phyloP scores from a whole-genome alignment of 2,113 vertebrate genomes.

The Lampris megalopsis region DNA sequence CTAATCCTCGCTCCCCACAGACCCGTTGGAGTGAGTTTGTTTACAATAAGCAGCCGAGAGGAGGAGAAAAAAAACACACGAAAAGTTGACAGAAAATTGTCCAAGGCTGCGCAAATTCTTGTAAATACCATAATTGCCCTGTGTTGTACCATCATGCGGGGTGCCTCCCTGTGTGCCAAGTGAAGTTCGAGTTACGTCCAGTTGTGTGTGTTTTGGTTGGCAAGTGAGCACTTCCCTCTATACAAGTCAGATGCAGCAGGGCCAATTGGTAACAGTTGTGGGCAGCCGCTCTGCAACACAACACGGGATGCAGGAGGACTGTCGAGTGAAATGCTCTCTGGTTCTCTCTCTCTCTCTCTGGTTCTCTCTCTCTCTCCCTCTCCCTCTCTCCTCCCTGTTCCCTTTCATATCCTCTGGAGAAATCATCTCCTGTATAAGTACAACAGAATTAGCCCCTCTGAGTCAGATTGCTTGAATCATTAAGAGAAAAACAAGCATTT shows the following conservation, averaged over 20 bases:
- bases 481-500: constrained; percentile 82
- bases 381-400: constrained; percentile 3
- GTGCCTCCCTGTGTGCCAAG: constrained; percentile 82
- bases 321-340: constrained; percentile 80
- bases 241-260: constrained; percentile 65
- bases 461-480: constrained; percentile 82
- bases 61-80: constrained; percentile 24
- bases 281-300: constrained; percentile 71
- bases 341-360: constrained; percentile 41
- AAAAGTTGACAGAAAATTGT: constrained; percentile 60
- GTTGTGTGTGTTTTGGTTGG: constrained; percentile 89
- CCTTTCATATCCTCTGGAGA: constrained; percentile 82
- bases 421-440: constrained; percentile 90
- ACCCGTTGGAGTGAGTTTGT: constrained; percentile 59
- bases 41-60: constrained; percentile 57
- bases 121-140: constrained; percentile 85
- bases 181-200: constrained; percentile 85
- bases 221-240: constrained; percentile 77
- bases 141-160: constrained; percentile 84
- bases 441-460: constrained; percentile 86
- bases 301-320: constrained; percentile 47
- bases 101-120: constrained; percentile 74
- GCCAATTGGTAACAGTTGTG: constrained; percentile 93
- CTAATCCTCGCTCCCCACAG: constrained; percentile 53
- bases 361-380: constrained; percentile 73